phyloP scores from a whole-genome alignment of 2,888 invertebrate species.

The Chaetoderma sp. region DNA sequence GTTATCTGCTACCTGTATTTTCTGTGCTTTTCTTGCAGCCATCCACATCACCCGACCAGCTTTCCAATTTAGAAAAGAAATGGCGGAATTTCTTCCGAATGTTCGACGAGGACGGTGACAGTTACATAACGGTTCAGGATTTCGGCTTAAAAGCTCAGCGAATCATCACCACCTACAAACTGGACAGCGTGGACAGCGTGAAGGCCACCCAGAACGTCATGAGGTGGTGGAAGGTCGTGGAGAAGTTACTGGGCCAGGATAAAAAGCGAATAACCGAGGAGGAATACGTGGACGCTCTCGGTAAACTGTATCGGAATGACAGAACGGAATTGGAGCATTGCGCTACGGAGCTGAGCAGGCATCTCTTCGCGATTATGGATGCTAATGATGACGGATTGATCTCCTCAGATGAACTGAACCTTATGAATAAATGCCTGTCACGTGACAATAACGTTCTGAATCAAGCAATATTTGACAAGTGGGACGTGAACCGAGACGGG shows the following conservation, averaged over 20 bases:
- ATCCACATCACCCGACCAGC: too few species aligned
- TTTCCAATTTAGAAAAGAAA: background rate
- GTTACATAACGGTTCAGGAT: background rate
- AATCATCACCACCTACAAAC: background rate
- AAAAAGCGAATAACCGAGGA: background rate
- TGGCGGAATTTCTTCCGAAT: conserved; percentile 3
- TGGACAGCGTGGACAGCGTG: background rate
- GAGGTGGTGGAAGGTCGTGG: background rate
- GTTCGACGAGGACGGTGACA: conserved; percentile 1
- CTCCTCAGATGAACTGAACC: background rate
- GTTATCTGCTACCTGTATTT: too few species aligned
- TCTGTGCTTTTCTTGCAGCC: too few species aligned
- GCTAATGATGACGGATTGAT: background rate
- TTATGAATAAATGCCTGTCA: conserved; percentile 1
- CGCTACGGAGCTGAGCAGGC: background rate
- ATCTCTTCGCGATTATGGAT: conserved; percentile 4
- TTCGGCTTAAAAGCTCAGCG: conserved; percentile 1
- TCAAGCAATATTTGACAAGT: background rate
- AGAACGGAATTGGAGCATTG: background rate
- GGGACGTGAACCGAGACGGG: conserved; percentile 4
- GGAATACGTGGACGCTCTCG: background rate
- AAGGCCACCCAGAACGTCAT: conserved; percentile 3
- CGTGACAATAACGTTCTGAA: background rate
- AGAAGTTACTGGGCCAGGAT: background rate
- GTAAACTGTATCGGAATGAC: background rate